These are phyloP conservation scores for Irena cyanogastra DNA, from an alignment of 2,113 vertebrate species.

Conservation along the genomic window DNA sequence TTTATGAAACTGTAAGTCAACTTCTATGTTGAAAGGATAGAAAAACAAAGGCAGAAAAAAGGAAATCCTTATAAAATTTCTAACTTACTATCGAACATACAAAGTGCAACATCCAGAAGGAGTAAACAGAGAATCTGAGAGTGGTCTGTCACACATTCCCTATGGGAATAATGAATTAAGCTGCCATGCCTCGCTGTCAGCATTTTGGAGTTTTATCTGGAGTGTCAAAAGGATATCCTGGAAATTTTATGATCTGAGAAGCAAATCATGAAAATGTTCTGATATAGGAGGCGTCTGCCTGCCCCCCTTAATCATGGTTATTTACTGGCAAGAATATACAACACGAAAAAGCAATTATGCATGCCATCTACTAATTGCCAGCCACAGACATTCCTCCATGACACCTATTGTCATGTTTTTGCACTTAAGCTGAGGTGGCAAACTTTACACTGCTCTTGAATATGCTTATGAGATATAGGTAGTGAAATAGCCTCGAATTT, in stretches of 20 bases:
- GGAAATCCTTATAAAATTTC: background rate
- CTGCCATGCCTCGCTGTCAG: background rate
- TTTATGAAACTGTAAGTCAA: background rate
- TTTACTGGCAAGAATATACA: background rate
- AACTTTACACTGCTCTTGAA: background rate
- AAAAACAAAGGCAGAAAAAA: background rate
- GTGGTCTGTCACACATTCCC: background rate
- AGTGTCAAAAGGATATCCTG: background rate
- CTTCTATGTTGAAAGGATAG: background rate
- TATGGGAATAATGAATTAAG: background rate
- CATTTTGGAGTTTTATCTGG: background rate
- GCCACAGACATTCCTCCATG: background rate
- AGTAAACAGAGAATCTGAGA: background rate
- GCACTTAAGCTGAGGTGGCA: background rate
- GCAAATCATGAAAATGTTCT: background rate
- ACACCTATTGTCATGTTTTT: background rate
- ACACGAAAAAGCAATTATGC: background rate
- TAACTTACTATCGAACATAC: background rate
- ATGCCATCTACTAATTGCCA: background rate
- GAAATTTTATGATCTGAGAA: background rate
- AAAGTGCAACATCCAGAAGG: background rate
- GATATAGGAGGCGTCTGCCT: background rate
- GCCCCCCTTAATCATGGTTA: background rate
- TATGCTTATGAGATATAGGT: background rate
- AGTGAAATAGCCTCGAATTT: background rate